Conservation (phyloP, 2,888 invertebrate genomes). For the Octonoba sinensis region DNA sequence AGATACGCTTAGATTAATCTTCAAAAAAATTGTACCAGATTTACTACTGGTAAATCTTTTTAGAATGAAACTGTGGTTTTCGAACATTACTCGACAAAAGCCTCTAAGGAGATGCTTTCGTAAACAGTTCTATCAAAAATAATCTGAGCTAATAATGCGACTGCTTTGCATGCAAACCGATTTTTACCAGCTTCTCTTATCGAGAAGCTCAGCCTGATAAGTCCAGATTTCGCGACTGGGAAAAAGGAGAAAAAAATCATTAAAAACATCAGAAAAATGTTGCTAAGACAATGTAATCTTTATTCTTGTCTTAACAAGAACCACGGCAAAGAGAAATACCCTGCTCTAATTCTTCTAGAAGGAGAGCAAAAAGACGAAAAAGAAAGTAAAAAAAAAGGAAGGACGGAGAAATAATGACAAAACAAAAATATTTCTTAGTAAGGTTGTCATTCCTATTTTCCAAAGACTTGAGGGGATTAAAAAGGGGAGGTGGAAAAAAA, state of each 20-base stretch:
- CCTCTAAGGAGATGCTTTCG: conserved; percentile 8
- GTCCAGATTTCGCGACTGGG: conserved; percentile 11
- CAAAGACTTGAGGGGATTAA: conserved; percentile 59
- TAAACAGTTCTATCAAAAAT: conserved; percentile 26
- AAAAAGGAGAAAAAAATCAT: conserved; percentile 1
- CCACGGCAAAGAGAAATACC: conserved; percentile 43
- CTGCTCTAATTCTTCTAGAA: conserved; percentile 43
- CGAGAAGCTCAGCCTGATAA: conserved; percentile 26
- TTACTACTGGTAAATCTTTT: too few species aligned
- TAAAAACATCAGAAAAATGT: conserved; percentile 29
- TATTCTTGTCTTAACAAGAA: conserved; percentile 60
- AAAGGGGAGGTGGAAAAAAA: conserved; percentile 44
- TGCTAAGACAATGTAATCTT: conserved; percentile 60
- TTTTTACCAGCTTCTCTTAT: conserved; percentile 26
- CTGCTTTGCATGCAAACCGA: conserved; percentile 29
- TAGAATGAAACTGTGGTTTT: too few species aligned
- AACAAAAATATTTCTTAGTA: conserved; percentile 47
- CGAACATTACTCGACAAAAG: background rate
- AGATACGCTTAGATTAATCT: too few species aligned
- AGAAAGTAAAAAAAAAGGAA: conserved; percentile 20
- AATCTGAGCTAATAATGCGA: conserved; percentile 29
- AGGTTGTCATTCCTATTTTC: conserved; percentile 59
- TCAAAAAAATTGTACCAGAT: too few species aligned
- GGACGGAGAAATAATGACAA: conserved; percentile 27
- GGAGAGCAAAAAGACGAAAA: conserved; percentile 24